Conservation (phyloP, 1,140 invertebrate species). For the Megathymus violae region DNA sequence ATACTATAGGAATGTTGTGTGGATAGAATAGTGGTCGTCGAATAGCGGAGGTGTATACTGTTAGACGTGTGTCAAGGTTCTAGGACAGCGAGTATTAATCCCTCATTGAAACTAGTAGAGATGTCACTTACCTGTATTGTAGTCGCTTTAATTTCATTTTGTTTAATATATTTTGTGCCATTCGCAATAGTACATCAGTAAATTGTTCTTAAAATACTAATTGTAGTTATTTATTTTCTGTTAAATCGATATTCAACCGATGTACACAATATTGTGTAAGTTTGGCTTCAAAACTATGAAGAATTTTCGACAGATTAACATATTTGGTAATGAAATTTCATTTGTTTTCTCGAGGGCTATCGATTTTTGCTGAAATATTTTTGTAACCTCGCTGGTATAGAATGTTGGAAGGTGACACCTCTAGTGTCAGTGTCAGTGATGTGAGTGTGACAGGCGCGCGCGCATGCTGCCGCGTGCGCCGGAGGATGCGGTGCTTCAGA, state of each 20-base stretch:
- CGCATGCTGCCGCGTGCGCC: slow-evolving; percentile 70
- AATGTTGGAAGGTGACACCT: slow-evolving; percentile 68
- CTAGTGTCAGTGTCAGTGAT: slow-evolving; percentile 41
- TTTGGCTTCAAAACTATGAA: too few relatives aligned
- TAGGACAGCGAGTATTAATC: not conserved
- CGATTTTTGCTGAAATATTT: too few relatives aligned
- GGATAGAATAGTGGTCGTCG: slow-evolving; percentile 11
- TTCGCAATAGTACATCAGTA: too few relatives aligned
- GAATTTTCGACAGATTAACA: too few relatives aligned
- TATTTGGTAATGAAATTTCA: too few relatives aligned
- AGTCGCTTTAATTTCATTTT: too few relatives aligned
- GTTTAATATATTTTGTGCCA: not conserved
- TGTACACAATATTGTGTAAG: too few relatives aligned
- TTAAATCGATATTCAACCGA: too few relatives aligned
- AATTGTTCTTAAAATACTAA: too few relatives aligned
- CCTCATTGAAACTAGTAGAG: not conserved
- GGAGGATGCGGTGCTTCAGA: slow-evolving; percentile 77
- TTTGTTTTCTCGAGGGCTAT: too few relatives aligned
- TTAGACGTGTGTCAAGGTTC: slow-evolving; percentile 61
- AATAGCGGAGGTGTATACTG: slow-evolving; percentile 29
- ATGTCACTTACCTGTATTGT: not conserved
- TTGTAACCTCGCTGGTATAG: slow-evolving; percentile 22
- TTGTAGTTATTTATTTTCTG: too few relatives aligned
- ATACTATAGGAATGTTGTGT: slow-evolving; percentile 40
- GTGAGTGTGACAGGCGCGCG: slow-evolving; percentile 45